Conservation (phyloP, 2,797 vertebrate genomes). For the Otolemur crassicaudatus region DNA sequence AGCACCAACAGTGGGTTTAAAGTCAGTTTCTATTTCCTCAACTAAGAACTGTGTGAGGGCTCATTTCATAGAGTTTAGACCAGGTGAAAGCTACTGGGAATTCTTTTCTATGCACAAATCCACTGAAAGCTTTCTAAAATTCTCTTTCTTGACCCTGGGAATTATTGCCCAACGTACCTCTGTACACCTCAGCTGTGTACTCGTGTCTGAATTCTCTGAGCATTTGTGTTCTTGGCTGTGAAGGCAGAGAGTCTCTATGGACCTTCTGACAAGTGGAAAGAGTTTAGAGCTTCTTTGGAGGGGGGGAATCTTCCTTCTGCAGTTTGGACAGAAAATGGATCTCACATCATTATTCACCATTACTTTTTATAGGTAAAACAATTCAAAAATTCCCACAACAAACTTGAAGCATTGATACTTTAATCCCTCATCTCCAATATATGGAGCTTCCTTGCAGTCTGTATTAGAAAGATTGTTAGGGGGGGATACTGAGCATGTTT, state of each 20-base stretch:
- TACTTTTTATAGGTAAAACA: not conserved
- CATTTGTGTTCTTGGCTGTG: not conserved
- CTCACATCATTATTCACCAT: not conserved
- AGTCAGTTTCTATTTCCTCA: not conserved
- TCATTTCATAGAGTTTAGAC: not conserved
- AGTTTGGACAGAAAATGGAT: slow-evolving; percentile 12
- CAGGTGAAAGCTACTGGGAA: not conserved
- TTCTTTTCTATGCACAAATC: not conserved
- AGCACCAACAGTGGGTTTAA: not conserved
- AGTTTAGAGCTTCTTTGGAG: not conserved
- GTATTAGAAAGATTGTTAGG: not conserved
- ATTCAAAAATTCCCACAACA: not conserved
- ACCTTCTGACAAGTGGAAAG: not conserved
- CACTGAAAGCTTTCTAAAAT: not conserved
- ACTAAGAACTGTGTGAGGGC: not conserved
- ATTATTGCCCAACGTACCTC: not conserved
- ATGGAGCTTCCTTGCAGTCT: not conserved
- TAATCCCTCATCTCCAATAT: not conserved
- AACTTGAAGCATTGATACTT: slow-evolving; percentile 6
- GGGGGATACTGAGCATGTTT: not conserved
- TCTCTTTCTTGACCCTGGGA: not conserved
- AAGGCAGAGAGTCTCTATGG: not conserved
- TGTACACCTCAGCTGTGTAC: not conserved
- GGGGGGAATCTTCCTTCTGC: not conserved
- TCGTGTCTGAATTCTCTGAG: not conserved